Conservation (phyloP, 2,797 vertebrate species). For the Schizothorax lantsangensis region DNA sequence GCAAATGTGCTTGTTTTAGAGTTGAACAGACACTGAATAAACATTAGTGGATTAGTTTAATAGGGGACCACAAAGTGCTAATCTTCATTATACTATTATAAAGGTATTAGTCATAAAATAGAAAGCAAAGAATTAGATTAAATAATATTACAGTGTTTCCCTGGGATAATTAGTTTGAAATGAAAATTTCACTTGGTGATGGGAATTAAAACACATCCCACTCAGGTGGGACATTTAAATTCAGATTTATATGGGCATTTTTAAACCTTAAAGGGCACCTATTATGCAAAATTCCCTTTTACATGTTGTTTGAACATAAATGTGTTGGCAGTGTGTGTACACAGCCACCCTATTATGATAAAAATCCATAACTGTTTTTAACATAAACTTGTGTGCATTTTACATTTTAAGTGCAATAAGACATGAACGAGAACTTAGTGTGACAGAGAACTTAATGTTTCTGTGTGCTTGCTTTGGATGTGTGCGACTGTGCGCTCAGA, state of each 20-base stretch:
- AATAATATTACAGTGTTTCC: conserved; percentile 44
- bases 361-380: background rate
- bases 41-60: background rate
- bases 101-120: background rate
- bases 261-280: conserved; percentile 1
- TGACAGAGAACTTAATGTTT: no score
- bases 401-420: no score
- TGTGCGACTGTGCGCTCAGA: no score
- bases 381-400: no score
- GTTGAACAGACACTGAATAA: background rate
- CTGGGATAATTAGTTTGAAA: conserved; percentile 49
- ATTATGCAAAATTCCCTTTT: background rate
- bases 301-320: no score
- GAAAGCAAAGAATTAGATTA: conserved; percentile 9
- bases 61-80: background rate
- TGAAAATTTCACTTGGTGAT: conserved; percentile 57
- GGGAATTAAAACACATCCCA: conserved; percentile 49
- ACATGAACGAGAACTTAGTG: no score
- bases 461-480: no score
- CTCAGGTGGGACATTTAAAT: conserved; percentile 49
- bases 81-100: background rate
- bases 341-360: background rate
- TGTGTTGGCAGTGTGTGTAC: background rate
- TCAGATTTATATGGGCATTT: conserved; percentile 40
- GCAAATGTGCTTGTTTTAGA: background rate